phyloP scores from a whole-genome alignment of 1,140 invertebrate species.

The Hyles vespertilio region DNA sequence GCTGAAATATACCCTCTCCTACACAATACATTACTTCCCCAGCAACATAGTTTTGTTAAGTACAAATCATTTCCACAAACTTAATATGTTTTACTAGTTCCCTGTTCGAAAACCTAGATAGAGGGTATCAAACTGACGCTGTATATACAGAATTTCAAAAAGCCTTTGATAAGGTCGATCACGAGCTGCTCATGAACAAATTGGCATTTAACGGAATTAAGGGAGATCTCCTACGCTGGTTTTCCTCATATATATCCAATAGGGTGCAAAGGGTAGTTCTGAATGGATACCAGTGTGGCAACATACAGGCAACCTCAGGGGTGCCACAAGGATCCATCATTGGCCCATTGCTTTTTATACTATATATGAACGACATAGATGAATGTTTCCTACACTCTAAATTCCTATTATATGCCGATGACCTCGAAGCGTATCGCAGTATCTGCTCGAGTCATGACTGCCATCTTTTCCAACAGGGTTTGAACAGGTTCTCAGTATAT shows the following conservation, averaged over 20 bases:
- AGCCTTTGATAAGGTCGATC: conserved; percentile 17
- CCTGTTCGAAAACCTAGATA: conserved; percentile 11
- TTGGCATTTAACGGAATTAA: conserved; percentile 11
- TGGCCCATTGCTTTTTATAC: conserved; percentile 31
- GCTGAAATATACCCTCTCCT: not conserved
- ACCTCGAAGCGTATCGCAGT: conserved; percentile 40
- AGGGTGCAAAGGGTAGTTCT: conserved; percentile 30
- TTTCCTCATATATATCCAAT: conserved; percentile 31
- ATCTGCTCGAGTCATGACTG: conserved; percentile 18
- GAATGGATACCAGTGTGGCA: conserved; percentile 20
- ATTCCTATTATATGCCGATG: conserved; percentile 37
- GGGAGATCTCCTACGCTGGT: conserved; percentile 24
- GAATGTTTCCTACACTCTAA: conserved; percentile 22
- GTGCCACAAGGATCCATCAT: conserved; percentile 36
- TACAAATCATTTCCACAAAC: conserved; percentile 13
- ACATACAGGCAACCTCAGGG: conserved; percentile 26
- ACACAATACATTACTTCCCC: not conserved
- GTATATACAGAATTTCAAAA: conserved; percentile 12
- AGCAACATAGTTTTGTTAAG: conserved; percentile 21
- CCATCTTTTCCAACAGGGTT: conserved; percentile 18
- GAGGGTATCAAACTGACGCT: conserved; percentile 1
- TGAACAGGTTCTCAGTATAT: conserved; percentile 21
- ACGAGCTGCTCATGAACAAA: conserved; percentile 18
- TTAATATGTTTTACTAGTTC: conserved; percentile 10
- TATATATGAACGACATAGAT: conserved; percentile 37